These are phyloP conservation scores for Cyclopterus lumpus DNA, from an alignment of 2,797 vertebrate genomes.

Conservation along the genomic window DNA sequence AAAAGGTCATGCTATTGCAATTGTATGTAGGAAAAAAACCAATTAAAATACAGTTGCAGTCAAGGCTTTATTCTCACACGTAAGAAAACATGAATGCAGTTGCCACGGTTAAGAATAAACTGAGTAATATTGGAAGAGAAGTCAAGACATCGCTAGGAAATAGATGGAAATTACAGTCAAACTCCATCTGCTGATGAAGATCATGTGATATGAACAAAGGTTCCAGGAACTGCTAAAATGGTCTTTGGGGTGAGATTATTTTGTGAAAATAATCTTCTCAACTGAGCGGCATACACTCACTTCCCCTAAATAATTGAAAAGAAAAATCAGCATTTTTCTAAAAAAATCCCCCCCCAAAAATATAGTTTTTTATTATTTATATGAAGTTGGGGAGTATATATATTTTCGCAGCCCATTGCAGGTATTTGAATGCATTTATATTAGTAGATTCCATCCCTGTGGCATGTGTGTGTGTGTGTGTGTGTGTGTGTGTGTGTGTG, in stretches of 20 bases:
- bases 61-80: neutral
- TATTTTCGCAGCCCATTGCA: neutral
- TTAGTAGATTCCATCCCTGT: neutral
- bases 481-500: neutral
- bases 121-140: neutral
- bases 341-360: neutral
- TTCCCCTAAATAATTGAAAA: neutral
- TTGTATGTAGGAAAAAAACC: neutral
- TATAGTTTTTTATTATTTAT: neutral
- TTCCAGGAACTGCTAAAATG: neutral
- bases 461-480: no score
- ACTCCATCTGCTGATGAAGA: neutral
- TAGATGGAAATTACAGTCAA: neutral
- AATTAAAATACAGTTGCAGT: slow-evolving; percentile 1
- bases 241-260: neutral
- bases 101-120: neutral
- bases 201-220: neutral
- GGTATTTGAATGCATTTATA: neutral
- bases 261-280: neutral
- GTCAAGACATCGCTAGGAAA: neutral
- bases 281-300: neutral
- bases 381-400: neutral
- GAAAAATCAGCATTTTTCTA: neutral
- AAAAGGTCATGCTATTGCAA: neutral
- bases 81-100: neutral